Base-by-base conservation (phyloP, 2,797 vertebrate species). In the Hirundo rustica region DNA sequence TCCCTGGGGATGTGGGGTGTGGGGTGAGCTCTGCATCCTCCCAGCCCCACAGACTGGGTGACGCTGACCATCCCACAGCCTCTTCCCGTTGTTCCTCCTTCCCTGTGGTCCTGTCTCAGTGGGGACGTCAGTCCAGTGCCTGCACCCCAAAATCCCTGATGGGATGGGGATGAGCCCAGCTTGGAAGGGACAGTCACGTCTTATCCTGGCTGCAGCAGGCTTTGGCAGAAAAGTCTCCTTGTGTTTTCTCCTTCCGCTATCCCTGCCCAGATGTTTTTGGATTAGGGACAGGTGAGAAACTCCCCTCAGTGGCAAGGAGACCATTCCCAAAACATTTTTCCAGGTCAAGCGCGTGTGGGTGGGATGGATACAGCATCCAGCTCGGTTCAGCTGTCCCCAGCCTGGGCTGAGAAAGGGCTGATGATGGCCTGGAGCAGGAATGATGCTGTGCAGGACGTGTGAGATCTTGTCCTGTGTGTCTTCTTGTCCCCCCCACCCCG, bases 311-410 rank as follows among this genome's bases (percentile, higher is more conserved):
- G 30, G 51, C 74, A 34, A 66, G 16, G 47, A 87, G 9, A 54
- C 23, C 16, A 10, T 93, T 83, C 53, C 93, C 67, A 38, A 85
- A 85, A 12, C 11, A 1, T 50, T 53, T 57, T 94, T 67, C 88
- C 89, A 80, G 79, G 65, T 85, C 61, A 65, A 47, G 67, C 38
- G 3, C 16, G 29, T 2, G 53, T 91, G 92, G 94, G 96, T 96
- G 95, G 92, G 91, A 91, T 79, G 92, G 89, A 68, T 45, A 10
- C 3, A 38, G 60, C 57, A 9, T 82, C 84, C 89, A 53, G 10
- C 62, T 51, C 50, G 6, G 53, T 40, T 87, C 92, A 87, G 96
- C 94, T 76, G 60, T 51, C 70, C 66, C 16, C 5, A 8, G 23
- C 42, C 70, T 40, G 62, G 34, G 38, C 50, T 92, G 79, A 76